Conservation (phyloP, 2,113 vertebrate genomes). For the Damaliscus lunatus region DNA sequence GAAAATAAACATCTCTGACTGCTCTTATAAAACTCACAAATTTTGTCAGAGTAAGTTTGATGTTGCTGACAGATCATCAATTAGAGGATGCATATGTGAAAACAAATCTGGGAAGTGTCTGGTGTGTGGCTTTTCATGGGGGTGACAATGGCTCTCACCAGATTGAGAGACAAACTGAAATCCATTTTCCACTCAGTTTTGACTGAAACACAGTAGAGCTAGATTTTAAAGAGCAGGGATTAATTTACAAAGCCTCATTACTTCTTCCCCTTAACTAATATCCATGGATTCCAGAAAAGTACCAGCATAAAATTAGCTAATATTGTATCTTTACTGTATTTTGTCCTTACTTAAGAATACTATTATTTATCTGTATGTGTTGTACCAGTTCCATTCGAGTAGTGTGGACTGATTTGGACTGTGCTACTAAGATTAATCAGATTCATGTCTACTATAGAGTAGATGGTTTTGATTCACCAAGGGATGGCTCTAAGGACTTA, state of each 20-base stretch:
- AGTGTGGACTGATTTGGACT: background rate
- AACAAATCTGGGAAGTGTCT: constrained; percentile 38
- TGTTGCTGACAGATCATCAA: constrained; percentile 58
- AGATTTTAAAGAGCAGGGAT: background rate
- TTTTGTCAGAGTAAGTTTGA: constrained; percentile 35
- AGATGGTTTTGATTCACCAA: background rate
- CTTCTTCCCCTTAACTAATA: background rate
- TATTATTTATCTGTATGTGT: background rate
- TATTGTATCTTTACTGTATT: background rate
- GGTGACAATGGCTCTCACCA: background rate
- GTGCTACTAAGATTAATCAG: background rate
- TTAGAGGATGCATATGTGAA: constrained; percentile 37
- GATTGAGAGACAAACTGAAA: background rate
- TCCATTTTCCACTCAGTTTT: background rate
- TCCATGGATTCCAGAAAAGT: background rate
- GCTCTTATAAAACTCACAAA: constrained; percentile 40
- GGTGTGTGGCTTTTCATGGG: constrained; percentile 1
- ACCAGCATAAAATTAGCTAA: background rate
- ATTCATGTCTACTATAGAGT: background rate
- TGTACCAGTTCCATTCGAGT: background rate
- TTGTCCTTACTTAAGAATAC: background rate
- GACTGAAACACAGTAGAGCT: background rate
- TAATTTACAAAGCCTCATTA: background rate
- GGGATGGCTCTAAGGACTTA: background rate
- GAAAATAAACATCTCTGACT: constrained; percentile 51